Evolutionary conservation across 2,797 vertebrate genomes (phyloP).

Genomic region (Netta rufina): DNA sequence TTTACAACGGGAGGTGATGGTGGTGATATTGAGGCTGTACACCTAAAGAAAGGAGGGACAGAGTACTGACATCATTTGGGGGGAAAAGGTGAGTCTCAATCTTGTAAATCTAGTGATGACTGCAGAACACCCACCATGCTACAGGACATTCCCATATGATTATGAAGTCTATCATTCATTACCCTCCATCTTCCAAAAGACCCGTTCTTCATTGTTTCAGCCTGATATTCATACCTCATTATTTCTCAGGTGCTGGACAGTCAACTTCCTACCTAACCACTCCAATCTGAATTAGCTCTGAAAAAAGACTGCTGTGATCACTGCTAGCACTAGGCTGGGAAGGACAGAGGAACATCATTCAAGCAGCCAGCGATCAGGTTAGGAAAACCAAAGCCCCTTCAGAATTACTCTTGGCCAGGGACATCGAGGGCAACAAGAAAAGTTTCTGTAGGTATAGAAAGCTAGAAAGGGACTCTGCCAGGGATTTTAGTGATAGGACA

Average conservation of each 20-base stretch:
- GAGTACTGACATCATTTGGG: background rate
- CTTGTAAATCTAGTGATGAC: background rate
- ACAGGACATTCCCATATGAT: background rate
- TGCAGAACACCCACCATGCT: background rate
- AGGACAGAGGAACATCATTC: too few relatives aligned
- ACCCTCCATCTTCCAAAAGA: background rate
- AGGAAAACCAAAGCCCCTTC: too few relatives aligned
- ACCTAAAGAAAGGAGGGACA: conserved; percentile 33
- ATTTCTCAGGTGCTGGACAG: background rate
- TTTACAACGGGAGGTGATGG: conserved; percentile 1
- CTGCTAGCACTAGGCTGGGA: background rate
- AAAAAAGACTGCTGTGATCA: background rate
- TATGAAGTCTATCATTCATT: background rate
- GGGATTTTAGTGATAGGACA: too few relatives aligned
- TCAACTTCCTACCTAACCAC: background rate
- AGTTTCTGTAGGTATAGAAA: too few relatives aligned
- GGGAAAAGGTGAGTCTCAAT: background rate
- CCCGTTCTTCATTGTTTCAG: background rate
- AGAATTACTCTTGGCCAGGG: too few relatives aligned
- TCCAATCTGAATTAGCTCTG: background rate
- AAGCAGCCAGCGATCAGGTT: too few relatives aligned
- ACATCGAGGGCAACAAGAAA: too few relatives aligned
- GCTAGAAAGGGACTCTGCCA: too few relatives aligned
- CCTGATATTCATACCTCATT: background rate
- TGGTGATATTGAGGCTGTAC: background rate